Base-by-base conservation (phyloP, 2,888 invertebrate genomes). In the Kuschelorhynchus macadamiae region DNA sequence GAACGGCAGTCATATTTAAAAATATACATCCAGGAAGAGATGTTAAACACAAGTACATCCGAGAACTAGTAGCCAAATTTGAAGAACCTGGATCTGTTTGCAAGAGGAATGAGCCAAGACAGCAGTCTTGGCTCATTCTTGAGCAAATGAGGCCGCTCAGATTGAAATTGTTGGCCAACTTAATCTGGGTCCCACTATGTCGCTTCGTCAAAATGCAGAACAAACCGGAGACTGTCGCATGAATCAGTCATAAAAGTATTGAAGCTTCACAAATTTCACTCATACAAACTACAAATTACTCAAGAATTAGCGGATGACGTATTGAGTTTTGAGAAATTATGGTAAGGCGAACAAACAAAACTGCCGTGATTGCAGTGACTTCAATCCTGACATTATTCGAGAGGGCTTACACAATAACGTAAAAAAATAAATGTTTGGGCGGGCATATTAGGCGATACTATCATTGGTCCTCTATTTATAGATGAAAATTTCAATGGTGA, bases 241-340 rank as follows among this genome's bases (percentile, higher is more conserved):
- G 18, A 44, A 44, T 44, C 44, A 18, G 25, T 49, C 5, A 20
- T 20, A n/a, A 52, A 52, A 52, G 17, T 16, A 52, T 25, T 52
- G 18, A 52, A 32, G 33, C 36, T 36, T 14, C 9, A 52, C 9
- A 36, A 32, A 36, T 36, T 32, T 52, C 52, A 52, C 12, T 18
- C 52, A 5, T 36, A 52, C 33, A 52, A 32, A 17, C 44, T 44
- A 1, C 16, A 5, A 55, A 55, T 41, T 41, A 20, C 42, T 42
- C 42, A 56, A 56, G 42, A 56, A 42, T 42, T 56, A 42, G 25
- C 21, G 21, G 42, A 56, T 30, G 25, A 56, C 21, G 33, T 9
- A 52, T 52, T 52, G 8, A 52, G 14, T 52, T 33, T 33, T 36
- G 39, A 11, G 1, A 55, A 41, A 20, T n/a, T 14, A 50, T 25